Evolutionary conservation across 2,797 vertebrate genomes (phyloP).

Genomic region (Chaetophractus vellerosus): DNA sequence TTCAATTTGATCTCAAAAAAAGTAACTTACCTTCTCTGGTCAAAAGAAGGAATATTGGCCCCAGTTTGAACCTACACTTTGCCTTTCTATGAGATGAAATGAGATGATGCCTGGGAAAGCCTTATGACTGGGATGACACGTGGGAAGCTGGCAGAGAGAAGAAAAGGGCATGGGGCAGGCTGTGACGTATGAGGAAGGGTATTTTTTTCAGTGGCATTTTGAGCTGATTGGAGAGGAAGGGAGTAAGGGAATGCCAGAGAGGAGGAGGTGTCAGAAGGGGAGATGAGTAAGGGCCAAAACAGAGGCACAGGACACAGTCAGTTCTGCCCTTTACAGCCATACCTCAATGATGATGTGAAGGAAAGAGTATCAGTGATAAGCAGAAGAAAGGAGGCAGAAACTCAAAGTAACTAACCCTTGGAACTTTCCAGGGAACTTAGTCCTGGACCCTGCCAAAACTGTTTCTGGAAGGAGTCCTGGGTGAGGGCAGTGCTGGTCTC

Average conservation of each 20-base stretch:
- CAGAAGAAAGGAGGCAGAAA: not conserved
- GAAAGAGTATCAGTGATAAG: not conserved
- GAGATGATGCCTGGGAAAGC: not conserved
- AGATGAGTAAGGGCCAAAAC: not conserved
- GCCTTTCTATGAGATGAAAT: not conserved
- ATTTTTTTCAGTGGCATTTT: not conserved
- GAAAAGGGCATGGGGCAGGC: accelerated
- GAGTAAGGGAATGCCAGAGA: not conserved
- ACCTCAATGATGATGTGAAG: not conserved
- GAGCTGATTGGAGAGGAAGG: not conserved
- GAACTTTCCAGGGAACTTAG: not conserved
- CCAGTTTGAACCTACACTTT: not conserved
- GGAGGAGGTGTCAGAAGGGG: not conserved
- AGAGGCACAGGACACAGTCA: not conserved
- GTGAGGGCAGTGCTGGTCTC: not conserved
- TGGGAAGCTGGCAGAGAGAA: not conserved
- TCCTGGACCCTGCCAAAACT: not conserved
- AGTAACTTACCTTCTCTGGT: not conserved
- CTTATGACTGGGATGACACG: not conserved
- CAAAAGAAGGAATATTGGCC: too few relatives aligned
- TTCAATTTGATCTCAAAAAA: not conserved
- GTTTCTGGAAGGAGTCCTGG: too few relatives aligned
- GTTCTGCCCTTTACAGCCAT: not conserved
- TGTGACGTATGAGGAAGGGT: not conserved
- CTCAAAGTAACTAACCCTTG: not conserved